A percentile compares a stretch with the other conserved stretches of the same genome.
phyloP scores from a whole-genome alignment of 2,113 vertebrate genomes.

The Ariopsis seemanni region DNA sequence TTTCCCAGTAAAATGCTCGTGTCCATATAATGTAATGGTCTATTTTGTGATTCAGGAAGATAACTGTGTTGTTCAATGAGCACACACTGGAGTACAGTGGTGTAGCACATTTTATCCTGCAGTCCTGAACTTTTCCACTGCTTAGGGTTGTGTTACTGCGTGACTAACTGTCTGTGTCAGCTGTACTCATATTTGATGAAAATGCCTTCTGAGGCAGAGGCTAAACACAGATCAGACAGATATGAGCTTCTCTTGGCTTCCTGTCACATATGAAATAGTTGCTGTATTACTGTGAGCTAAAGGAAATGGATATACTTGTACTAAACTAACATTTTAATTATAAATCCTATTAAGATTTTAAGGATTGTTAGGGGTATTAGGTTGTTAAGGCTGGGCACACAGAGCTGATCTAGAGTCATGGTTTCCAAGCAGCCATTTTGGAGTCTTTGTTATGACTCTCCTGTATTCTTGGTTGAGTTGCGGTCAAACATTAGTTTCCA shows the following conservation, averaged over 20 bases:
- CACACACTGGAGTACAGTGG: not conserved
- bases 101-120: not conserved
- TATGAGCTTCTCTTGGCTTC: conserved; percentile 15
- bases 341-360: not conserved
- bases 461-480: not conserved
- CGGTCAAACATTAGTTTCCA: conserved; percentile 4
- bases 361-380: not conserved
- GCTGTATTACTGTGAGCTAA: not conserved
- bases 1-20: no score
- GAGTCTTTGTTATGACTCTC: not conserved
- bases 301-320: not conserved
- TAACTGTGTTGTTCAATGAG: not conserved
- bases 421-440: not conserved
- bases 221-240: conserved; percentile 38
- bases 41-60: conserved; percentile 1
- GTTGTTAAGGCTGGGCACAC: not conserved
- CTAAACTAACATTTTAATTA: not conserved
- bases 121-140: not conserved
- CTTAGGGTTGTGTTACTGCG: conserved; percentile 19
- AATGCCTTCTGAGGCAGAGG: conserved; percentile 39
- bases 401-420: not conserved
- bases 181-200: conserved; percentile 22
- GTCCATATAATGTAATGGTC: not conserved
- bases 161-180: conserved; percentile 40
- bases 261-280: not conserved